Percentiles rank a stretch among this genome's conserved stretches.
Evolutionary conservation across 1,140 invertebrate genomes (phyloP).

Genomic region (Pseudomyrmex pallidus): DNA sequence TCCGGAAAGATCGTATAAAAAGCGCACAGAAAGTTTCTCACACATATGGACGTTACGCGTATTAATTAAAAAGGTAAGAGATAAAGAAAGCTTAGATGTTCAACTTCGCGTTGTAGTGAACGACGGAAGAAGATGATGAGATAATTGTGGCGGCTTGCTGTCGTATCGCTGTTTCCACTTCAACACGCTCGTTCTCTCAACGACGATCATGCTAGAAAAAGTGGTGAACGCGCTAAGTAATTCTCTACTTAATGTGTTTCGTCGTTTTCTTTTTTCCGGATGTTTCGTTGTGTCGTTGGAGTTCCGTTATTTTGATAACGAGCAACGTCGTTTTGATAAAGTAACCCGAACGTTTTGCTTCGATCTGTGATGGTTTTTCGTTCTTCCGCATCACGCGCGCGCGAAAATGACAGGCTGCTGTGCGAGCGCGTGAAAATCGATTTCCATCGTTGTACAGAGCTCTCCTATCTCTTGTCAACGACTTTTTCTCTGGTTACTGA

Average conservation of each 20-base stretch:
- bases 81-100: background rate
- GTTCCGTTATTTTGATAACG: slow-evolving; percentile 7
- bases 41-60: background rate
- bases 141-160: slow-evolving; percentile 24
- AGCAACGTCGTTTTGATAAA: slow-evolving; percentile 21
- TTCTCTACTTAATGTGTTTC: slow-evolving; percentile 36
- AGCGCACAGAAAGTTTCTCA: background rate
- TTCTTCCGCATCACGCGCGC: slow-evolving; percentile 15
- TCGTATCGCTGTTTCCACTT: slow-evolving; percentile 16
- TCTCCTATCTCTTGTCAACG: slow-evolving; percentile 36
- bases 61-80: background rate
- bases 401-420: slow-evolving; percentile 41
- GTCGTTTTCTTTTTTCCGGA: background rate
- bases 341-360: slow-evolving; percentile 1
- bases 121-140: slow-evolving; percentile 4
- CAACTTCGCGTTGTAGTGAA: background rate
- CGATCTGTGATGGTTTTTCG: background rate
- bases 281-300: background rate
- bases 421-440: slow-evolving; percentile 40
- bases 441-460: slow-evolving; percentile 37
- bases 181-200: slow-evolving; percentile 20
- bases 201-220: background rate
- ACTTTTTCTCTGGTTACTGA: slow-evolving; percentile 55
- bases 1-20: too few relatives aligned
- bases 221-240: background rate